Evolutionary conservation across 2,797 vertebrate species (phyloP).

Genomic region (Discoglossus pictus): DNA sequence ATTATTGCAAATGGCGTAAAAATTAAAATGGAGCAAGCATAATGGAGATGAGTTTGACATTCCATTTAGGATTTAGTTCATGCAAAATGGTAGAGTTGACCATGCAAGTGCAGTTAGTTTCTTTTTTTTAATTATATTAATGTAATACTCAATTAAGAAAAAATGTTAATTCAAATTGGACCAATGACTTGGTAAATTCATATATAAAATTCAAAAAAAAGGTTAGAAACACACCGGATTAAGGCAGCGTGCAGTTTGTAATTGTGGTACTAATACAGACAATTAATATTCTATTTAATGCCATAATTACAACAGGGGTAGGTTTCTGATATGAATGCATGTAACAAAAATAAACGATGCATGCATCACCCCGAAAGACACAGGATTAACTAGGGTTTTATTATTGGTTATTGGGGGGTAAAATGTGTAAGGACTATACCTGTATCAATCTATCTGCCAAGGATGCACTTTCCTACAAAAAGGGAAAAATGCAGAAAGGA

Average conservation of each 20-base stretch:
- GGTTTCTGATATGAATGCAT: slow-evolving; percentile 21
- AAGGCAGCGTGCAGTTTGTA: slow-evolving; percentile 62
- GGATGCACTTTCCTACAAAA: slow-evolving; percentile 99
- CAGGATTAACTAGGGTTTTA: slow-evolving; percentile 54
- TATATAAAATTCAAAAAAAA: slow-evolving; percentile 49
- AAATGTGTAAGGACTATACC: slow-evolving; percentile 83
- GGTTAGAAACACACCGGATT: slow-evolving; percentile 60
- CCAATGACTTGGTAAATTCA: slow-evolving; percentile 55
- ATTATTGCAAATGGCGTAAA: slow-evolving; percentile 22
- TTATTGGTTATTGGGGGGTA: slow-evolving; percentile 53
- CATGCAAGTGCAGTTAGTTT: slow-evolving; percentile 70
- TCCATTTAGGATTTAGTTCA: slow-evolving; percentile 64
- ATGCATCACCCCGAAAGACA: slow-evolving; percentile 70
- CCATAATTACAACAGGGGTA: slow-evolving; percentile 8
- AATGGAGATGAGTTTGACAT: slow-evolving; percentile 55
- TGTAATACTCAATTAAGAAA: slow-evolving; percentile 46
- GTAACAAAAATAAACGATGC: slow-evolving; percentile 54
- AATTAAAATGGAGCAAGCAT: slow-evolving; percentile 56
- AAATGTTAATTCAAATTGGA: slow-evolving; percentile 61
- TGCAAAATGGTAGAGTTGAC: slow-evolving; percentile 68
- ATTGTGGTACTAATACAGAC: slow-evolving; percentile 54
- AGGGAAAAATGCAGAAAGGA: slow-evolving; percentile 86
- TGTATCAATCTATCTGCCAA: slow-evolving; percentile 99
- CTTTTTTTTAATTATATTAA: too few species aligned
- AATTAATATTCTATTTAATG: background rate